Evolutionary conservation across 2,888 invertebrate genomes (phyloP).

Genomic region (Machimus atricapillus): DNA sequence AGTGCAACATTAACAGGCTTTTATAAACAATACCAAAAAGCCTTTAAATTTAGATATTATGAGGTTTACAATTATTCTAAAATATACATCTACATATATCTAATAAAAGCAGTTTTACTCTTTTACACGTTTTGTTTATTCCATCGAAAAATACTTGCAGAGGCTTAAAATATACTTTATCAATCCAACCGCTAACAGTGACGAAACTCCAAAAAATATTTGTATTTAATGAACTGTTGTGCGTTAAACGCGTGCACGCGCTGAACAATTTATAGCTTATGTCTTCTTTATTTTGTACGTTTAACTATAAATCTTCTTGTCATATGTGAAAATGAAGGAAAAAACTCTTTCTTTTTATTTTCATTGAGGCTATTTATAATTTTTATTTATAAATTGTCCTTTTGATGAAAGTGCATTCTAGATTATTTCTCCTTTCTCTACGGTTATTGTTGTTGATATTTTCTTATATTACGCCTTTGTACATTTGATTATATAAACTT

Average conservation of each 20-base stretch:
- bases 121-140: neutral
- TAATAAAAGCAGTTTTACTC: neutral
- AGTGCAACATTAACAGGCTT: neutral
- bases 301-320: neutral
- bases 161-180: too few relatives aligned
- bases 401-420: neutral
- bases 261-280: neutral
- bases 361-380: neutral
- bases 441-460: neutral
- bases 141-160: neutral
- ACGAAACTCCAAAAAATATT: neutral
- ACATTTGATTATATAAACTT: neutral
- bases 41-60: too few relatives aligned
- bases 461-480: neutral
- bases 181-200: too few relatives aligned
- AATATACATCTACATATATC: too few relatives aligned
- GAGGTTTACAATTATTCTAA: neutral
- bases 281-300: too few relatives aligned
- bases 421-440: neutral
- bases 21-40: too few relatives aligned
- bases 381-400: neutral
- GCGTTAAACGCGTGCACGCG: neutral
- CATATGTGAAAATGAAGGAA: too few relatives aligned
- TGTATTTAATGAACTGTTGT: neutral
- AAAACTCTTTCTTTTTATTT: neutral